A percentile compares a stretch with the other conserved stretches of the same genome.
These are phyloP conservation scores for Eclectus roratus DNA, from an alignment of 2,113 vertebrate genomes.

Conservation along the genomic window DNA sequence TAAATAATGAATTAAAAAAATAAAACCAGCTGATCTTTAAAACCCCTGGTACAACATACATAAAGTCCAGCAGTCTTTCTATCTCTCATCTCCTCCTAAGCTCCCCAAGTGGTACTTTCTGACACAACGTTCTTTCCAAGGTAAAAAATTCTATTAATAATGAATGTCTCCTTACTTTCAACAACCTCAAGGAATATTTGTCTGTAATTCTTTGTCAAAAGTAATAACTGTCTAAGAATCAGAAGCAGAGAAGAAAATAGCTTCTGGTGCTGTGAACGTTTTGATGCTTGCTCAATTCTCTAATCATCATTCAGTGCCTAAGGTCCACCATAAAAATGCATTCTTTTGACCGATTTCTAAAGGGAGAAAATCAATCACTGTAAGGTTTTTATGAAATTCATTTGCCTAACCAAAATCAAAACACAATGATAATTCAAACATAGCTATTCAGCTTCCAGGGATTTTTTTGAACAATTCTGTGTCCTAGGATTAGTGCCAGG, in stretches of 20 bases:
- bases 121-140: neutral
- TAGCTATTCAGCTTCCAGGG: neutral
- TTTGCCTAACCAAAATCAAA: slow-evolving; percentile 49
- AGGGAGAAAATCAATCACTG: slow-evolving; percentile 1
- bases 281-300: slow-evolving; percentile 52
- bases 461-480: neutral
- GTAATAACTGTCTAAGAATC: slow-evolving; percentile 51
- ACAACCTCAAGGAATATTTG: slow-evolving; percentile 52
- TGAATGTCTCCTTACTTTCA: slow-evolving; percentile 37
- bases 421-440: slow-evolving; percentile 18
- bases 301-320: slow-evolving; percentile 48
- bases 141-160: slow-evolving; percentile 47
- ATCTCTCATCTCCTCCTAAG: neutral
- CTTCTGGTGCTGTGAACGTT: slow-evolving; percentile 28
- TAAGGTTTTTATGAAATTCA: slow-evolving; percentile 27
- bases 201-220: slow-evolving; percentile 60
- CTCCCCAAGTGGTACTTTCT: neutral
- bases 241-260: slow-evolving; percentile 36
- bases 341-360: slow-evolving; percentile 10
- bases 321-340: slow-evolving; percentile 28
- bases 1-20: neutral
- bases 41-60: neutral
- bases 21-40: neutral
- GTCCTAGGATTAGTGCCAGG: neutral
- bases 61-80: neutral